A percentile compares a stretch with the other conserved stretches of the same genome.
These are phyloP conservation scores for Amphipoea lucens DNA, from an alignment of 2,888 invertebrate species.

Conservation along the genomic window DNA sequence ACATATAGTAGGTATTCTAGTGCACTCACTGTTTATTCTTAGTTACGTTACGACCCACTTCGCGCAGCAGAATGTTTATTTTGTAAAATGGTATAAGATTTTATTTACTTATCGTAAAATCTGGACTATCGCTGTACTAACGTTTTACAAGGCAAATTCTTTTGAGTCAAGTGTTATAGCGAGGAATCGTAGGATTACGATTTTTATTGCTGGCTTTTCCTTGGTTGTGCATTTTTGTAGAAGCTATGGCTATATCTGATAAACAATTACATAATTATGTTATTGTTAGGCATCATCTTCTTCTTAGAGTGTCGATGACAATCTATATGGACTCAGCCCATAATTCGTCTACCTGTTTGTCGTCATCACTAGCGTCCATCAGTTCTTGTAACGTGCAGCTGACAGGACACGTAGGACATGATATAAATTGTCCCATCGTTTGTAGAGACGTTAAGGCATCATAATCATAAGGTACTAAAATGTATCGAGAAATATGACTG, in stretches of 20 bases:
- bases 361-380: too few relatives aligned
- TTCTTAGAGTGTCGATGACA: not conserved
- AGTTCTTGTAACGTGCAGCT: not conserved
- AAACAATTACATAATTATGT: not conserved
- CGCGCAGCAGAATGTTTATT: conserved; percentile 73
- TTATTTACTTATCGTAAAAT: conserved; percentile 61
- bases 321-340: not conserved
- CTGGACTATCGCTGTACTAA: conserved; percentile 43
- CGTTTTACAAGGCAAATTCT: conserved; percentile 31
- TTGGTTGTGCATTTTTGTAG: not conserved
- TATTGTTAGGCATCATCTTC: not conserved
- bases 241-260: not conserved
- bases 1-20: conserved; percentile 65
- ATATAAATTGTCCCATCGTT: not conserved
- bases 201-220: not conserved
- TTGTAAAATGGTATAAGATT: conserved; percentile 73
- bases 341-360: not conserved
- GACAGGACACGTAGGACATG: not conserved
- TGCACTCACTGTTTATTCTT: conserved; percentile 81
- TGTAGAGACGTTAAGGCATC: not conserved
- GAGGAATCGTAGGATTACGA: conserved; percentile 26
- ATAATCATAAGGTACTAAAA: not conserved
- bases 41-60: conserved; percentile 81
- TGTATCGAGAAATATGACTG: not conserved
- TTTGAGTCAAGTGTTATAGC: conserved; percentile 1